A percentile compares a stretch with the other conserved stretches of the same genome.
Conservation (phyloP, 2,113 vertebrate genomes). For the Litocranius walleri region DNA sequence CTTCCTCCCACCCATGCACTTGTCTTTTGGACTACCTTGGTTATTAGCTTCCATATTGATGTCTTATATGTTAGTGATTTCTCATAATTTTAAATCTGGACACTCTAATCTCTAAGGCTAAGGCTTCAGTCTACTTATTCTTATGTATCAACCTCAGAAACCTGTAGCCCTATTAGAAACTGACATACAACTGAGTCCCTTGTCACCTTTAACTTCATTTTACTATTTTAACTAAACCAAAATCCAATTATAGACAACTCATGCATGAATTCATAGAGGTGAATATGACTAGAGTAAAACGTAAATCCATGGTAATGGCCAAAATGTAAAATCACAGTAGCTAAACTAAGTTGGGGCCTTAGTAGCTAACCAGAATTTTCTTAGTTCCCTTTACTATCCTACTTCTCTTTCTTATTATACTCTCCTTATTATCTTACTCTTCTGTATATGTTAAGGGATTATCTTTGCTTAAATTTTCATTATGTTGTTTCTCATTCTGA, state of each 20-base stretch:
- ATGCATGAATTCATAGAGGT: background rate
- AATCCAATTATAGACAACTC: background rate
- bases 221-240: background rate
- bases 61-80: background rate
- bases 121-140: background rate
- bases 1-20: accelerated
- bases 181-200: background rate
- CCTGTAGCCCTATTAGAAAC: background rate
- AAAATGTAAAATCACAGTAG: background rate
- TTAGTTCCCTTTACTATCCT: background rate
- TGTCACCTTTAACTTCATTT: background rate
- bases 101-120: background rate
- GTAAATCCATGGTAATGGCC: background rate
- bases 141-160: background rate
- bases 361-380: background rate
- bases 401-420: background rate
- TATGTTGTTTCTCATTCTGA: background rate
- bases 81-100: background rate
- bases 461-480: background rate
- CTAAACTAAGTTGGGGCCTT: background rate
- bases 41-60: background rate
- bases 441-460: background rate
- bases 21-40: background rate
- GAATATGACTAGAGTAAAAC: background rate
- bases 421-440: background rate